A percentile compares a stretch with the other conserved stretches of the same genome.
Conservation (phyloP, 2,797 vertebrate species). For the Pseudopleuronectes americanus region DNA sequence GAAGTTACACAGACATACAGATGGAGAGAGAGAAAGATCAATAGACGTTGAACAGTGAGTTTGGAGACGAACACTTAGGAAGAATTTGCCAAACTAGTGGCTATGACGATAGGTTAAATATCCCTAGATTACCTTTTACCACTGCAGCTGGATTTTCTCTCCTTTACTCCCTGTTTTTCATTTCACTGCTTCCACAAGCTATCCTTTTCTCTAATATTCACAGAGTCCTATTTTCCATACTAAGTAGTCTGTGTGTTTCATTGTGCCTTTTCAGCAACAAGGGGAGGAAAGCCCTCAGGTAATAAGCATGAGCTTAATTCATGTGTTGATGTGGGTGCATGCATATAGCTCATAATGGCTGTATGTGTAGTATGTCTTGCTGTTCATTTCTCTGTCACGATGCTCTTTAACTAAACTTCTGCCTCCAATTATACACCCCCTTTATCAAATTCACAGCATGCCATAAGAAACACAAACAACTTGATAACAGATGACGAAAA, state of each 20-base stretch:
- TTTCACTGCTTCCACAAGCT: slow-evolving; percentile 2
- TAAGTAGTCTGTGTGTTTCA: slow-evolving; percentile 30
- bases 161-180: not conserved
- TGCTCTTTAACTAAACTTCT: not conserved
- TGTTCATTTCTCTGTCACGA: slow-evolving; percentile 1
- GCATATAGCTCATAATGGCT: not conserved
- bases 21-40: not conserved
- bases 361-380: no score
- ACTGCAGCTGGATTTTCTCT: slow-evolving; percentile 39
- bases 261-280: slow-evolving; percentile 60
- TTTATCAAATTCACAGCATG: not conserved
- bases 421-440: not conserved
- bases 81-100: slow-evolving; percentile 13
- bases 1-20: slow-evolving; percentile 13
- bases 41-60: slow-evolving; percentile 15
- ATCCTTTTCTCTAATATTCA: slow-evolving; percentile 10
- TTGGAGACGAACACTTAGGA: slow-evolving; percentile 20
- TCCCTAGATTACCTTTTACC: slow-evolving; percentile 4
- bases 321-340: slow-evolving; percentile 29
- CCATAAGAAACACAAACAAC: not conserved
- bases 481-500: slow-evolving; percentile 4
- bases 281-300: slow-evolving; percentile 39
- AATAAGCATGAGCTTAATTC: slow-evolving; percentile 42
- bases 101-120: slow-evolving; percentile 15
- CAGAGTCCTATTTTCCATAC: slow-evolving; percentile 49